phyloP scores from a whole-genome alignment of 2,113 vertebrate species.

The Austrofundulus limnaeus region DNA sequence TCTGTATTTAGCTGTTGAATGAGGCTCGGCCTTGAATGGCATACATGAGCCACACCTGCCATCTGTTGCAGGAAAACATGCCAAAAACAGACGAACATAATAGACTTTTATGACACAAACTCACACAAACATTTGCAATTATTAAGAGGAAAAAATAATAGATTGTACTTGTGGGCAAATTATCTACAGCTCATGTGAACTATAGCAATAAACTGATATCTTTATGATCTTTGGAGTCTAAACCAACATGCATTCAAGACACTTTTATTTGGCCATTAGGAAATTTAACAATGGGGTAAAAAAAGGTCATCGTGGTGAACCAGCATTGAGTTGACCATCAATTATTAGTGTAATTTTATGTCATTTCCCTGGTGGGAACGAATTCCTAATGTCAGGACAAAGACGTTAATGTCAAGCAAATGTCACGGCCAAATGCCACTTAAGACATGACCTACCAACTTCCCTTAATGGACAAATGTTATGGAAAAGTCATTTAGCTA shows the following conservation, averaged over 20 bases:
- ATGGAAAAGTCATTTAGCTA: neutral
- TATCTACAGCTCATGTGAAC: neutral
- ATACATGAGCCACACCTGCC: neutral
- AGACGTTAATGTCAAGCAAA: conserved; percentile 63
- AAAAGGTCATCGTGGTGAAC: neutral
- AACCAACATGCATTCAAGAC: neutral
- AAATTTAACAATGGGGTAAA: neutral
- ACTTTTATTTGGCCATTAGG: neutral
- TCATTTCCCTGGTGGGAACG: conserved; percentile 29
- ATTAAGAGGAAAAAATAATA: too few species aligned
- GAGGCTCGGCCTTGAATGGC: conserved; percentile 16
- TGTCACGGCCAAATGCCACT: conserved; percentile 59
- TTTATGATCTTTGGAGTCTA: neutral
- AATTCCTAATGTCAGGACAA: conserved; percentile 55
- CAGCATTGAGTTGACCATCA: conserved; percentile 1
- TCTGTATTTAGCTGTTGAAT: conserved; percentile 24
- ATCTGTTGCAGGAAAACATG: neutral
- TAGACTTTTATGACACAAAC: too few species aligned
- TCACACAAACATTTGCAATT: too few species aligned
- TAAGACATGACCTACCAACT: conserved; percentile 40
- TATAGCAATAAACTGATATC: too few species aligned
- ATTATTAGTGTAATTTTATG: conserved; percentile 36
- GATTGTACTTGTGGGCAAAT: neutral
- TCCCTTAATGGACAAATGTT: conserved; percentile 10
- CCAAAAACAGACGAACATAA: neutral